Conservation (phyloP, 2,888 invertebrate genomes). For the Tyria jacobaeae region DNA sequence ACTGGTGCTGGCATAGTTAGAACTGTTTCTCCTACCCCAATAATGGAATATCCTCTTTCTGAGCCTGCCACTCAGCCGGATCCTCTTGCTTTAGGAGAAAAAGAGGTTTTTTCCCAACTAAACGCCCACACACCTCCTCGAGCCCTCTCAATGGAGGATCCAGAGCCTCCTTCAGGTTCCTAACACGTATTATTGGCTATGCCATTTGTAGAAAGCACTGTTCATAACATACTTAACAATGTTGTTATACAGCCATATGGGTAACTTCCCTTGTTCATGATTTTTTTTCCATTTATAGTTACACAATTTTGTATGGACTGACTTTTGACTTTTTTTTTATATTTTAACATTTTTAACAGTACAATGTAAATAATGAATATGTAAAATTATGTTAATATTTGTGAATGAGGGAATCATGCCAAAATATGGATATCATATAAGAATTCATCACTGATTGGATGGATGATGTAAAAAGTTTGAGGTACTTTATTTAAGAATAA, state of each 20-base stretch:
- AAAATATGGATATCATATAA: slow-evolving; percentile 44
- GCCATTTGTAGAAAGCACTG: slow-evolving; percentile 70
- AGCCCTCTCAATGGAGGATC: slow-evolving; percentile 77
- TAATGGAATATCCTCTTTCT: slow-evolving; percentile 79
- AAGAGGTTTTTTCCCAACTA: slow-evolving; percentile 82
- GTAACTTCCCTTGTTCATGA: slow-evolving; percentile 66
- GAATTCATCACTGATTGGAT: slow-evolving; percentile 38
- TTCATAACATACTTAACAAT: slow-evolving; percentile 57
- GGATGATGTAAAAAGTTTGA: slow-evolving; percentile 56
- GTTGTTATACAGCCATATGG: slow-evolving; percentile 40
- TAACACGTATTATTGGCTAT: slow-evolving; percentile 71
- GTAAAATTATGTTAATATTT: slow-evolving; percentile 61
- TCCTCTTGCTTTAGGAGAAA: slow-evolving; percentile 80
- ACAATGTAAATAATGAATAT: slow-evolving; percentile 76
- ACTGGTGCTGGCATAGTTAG: slow-evolving; percentile 87
- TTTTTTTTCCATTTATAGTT: slow-evolving; percentile 37
- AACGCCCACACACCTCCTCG: slow-evolving; percentile 73
- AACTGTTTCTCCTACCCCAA: slow-evolving; percentile 88
- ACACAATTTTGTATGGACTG: slow-evolving; percentile 57
- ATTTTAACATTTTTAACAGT: slow-evolving; percentile 62
- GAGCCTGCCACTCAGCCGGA: slow-evolving; percentile 79
- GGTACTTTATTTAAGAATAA: slow-evolving; percentile 68
- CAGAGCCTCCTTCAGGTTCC: slow-evolving; percentile 77
- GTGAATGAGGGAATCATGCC: slow-evolving; percentile 65
- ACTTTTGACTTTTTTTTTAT: slow-evolving; percentile 39